Conservation (phyloP, 2,797 vertebrate genomes). For the Tauraco hartlaubi region DNA sequence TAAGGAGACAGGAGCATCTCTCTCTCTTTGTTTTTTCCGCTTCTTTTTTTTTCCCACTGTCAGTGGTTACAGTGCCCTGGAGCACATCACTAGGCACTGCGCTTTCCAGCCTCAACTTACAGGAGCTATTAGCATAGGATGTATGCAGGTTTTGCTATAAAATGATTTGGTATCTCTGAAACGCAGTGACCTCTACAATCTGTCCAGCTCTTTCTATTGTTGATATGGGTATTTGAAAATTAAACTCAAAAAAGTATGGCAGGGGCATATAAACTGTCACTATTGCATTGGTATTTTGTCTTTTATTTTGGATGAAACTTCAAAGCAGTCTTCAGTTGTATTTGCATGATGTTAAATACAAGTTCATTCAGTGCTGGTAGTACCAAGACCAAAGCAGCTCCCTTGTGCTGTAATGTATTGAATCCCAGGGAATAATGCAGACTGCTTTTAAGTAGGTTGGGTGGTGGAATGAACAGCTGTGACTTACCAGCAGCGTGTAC, state of each 20-base stretch:
- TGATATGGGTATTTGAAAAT: background rate
- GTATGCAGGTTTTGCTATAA: background rate
- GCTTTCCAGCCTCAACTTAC: background rate
- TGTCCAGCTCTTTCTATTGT: background rate
- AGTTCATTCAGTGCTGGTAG: background rate
- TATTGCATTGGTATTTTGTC: background rate
- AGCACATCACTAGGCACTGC: background rate
- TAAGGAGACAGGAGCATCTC: background rate
- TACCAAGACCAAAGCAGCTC: background rate
- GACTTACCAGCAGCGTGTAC: background rate
- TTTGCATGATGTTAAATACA: background rate
- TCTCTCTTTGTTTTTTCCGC: no score
- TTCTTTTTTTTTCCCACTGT: no score
- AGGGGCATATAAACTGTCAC: background rate
- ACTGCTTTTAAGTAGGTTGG: background rate
- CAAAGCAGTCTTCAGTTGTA: background rate
- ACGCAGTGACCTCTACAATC: background rate
- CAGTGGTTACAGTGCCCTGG: background rate
- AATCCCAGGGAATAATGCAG: background rate
- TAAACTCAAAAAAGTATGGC: no score
- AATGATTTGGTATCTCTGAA: background rate
- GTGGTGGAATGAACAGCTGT: background rate
- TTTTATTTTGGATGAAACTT: background rate
- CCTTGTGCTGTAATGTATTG: accelerated
- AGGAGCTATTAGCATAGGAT: background rate